Base-by-base conservation (phyloP, 1,140 invertebrate genomes). In the Copidosoma floridanum region DNA sequence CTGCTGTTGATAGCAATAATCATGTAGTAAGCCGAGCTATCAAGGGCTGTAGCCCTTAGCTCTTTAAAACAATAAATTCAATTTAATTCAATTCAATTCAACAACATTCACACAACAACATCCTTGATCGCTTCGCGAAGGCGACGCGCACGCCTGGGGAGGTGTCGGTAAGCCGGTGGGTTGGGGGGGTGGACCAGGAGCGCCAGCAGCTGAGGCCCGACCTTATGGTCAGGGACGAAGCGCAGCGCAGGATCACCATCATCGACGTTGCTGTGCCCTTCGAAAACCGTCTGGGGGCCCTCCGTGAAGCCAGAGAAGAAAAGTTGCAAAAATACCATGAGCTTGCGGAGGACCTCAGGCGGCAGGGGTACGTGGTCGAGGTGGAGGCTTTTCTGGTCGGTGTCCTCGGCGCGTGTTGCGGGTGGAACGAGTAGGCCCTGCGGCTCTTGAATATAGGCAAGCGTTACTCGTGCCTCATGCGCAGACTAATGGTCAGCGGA, bases 181-280 rank as follows among this genome's bases (percentile, higher is more conserved):
- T 65, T 32, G 26, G 40, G 11, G 65, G 64, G 0, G 48, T 57
- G 21, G 43, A 51, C 18, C 65, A 24, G 0, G 63, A 69, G 16
- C 27, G 57, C 2, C 61, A 37, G 7, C 32, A 43, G 10, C 54
- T 71, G 10, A 48, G 65, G n/a, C 72, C 71, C 8, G 75, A 77
- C 64, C 57, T 75, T 2, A 66, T 77, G 6, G 47, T 76, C 10
- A 58, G 53, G 18, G 54, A 74, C 54, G 69, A 70, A 21, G 38
- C 16, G 11, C 10, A 29, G 8, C 65, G 63, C 4, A 60, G 35
- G 0, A 54, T 68, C 16, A 5, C 50, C 24, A 67, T 73, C 12
- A 58, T 76, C 37, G 75, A 80, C 50, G 71, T 81, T 2, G 60
- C 74, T 20, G 67, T 78, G 24, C 67, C 72, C 0, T 80, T 78